Conservation (phyloP, 1,140 invertebrate genomes). For the Camponotus pennsylvanicus region DNA sequence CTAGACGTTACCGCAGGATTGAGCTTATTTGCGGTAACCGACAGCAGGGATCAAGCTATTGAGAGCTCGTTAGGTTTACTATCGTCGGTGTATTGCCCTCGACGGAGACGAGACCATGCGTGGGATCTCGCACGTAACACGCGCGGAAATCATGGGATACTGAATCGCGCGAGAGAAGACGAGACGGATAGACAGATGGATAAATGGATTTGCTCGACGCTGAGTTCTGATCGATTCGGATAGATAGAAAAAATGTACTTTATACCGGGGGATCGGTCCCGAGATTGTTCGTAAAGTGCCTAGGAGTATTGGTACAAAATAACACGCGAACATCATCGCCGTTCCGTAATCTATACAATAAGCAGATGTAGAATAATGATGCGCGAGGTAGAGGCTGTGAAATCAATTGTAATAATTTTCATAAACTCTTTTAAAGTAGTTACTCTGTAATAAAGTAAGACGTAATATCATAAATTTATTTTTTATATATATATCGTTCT, state of each 20-base stretch:
- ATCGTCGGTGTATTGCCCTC: constrained; percentile 36
- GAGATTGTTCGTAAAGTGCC: constrained; percentile 19
- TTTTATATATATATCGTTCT: not conserved
- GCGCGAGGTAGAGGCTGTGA: not conserved
- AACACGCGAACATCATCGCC: not conserved
- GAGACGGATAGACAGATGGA: constrained; percentile 33
- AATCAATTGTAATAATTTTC: not conserved
- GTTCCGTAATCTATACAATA: not conserved
- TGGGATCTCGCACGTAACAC: constrained; percentile 58
- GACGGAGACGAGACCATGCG: constrained; percentile 46
- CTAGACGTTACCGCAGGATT: constrained; percentile 54
- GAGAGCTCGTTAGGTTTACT: constrained; percentile 56
- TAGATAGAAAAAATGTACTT: constrained; percentile 24
- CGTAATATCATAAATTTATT: not conserved
- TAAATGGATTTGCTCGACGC: constrained; percentile 4
- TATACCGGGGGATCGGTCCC: not conserved
- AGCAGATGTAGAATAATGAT: constrained; percentile 1
- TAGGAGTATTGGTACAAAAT: constrained; percentile 7
- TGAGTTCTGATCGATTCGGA: constrained; percentile 34
- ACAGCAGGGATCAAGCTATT: constrained; percentile 52
- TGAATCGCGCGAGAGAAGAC: constrained; percentile 34
- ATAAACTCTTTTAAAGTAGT: not conserved
- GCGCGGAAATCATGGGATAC: constrained; percentile 47
- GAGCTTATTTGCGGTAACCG: constrained; percentile 56
- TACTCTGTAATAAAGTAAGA: not conserved